Conservation (phyloP, 2,797 vertebrate genomes). For the Bufotes viridis region DNA sequence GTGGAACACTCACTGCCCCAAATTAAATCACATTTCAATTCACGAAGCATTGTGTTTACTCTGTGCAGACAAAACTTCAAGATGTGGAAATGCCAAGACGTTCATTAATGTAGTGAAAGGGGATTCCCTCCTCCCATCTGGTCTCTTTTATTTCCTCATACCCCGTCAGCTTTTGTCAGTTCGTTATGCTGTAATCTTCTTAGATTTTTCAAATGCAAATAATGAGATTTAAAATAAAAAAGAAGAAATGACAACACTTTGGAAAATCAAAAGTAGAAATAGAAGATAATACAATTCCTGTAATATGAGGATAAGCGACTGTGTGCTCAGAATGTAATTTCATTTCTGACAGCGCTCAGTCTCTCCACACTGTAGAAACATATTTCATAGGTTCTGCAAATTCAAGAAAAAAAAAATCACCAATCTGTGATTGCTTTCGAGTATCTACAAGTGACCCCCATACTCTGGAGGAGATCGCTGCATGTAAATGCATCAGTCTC, state of each 20-base stretch:
- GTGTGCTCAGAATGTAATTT: background rate
- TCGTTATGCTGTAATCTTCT: slow-evolving; percentile 20
- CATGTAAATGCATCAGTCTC: too few species aligned
- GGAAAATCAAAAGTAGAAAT: background rate
- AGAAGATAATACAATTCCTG: background rate
- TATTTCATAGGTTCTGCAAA: background rate
- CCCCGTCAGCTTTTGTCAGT: slow-evolving; percentile 23
- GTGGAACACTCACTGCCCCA: slow-evolving; percentile 6
- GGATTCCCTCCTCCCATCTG: slow-evolving; percentile 12
- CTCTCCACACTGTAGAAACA: background rate
- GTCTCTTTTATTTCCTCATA: slow-evolving; percentile 5
- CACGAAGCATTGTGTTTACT: slow-evolving; percentile 31
- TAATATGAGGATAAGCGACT: background rate
- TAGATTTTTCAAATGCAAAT: slow-evolving; percentile 26
- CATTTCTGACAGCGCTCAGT: background rate
- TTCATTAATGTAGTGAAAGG: slow-evolving; percentile 18
- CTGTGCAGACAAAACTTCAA: slow-evolving; percentile 32
- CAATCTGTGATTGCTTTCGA: background rate
- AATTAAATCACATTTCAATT: slow-evolving; percentile 47
- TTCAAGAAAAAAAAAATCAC: background rate
- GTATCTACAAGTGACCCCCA: background rate
- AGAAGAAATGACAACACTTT: slow-evolving; percentile 15
- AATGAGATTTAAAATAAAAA: slow-evolving; percentile 16
- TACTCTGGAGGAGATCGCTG: too few species aligned
- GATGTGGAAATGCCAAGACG: slow-evolving; percentile 32